phyloP scores from a whole-genome alignment of 2,113 vertebrate species.

The Archilochus colubris region DNA sequence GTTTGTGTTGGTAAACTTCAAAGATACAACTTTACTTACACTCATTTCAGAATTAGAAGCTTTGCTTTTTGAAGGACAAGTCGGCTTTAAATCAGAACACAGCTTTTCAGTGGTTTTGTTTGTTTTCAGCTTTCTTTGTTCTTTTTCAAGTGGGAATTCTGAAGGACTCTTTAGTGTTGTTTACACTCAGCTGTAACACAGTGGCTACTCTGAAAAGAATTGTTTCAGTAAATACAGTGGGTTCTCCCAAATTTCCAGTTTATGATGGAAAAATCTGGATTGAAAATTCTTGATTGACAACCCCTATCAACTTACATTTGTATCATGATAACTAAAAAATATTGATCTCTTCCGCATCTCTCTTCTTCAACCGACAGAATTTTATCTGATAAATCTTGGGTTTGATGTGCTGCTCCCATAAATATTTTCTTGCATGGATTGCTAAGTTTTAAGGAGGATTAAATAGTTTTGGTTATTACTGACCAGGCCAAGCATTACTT shows the following conservation, averaged over 20 bases:
- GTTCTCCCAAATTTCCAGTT: background rate
- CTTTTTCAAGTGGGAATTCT: background rate
- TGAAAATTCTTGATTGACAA: background rate
- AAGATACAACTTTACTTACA: background rate
- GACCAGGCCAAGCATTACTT: constrained; percentile 16
- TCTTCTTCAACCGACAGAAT: background rate
- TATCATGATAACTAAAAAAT: background rate
- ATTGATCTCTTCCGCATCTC: background rate
- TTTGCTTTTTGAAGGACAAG: background rate
- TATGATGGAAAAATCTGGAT: background rate
- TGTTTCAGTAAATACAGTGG: background rate
- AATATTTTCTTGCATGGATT: background rate
- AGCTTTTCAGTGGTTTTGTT: background rate
- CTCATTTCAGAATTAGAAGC: background rate
- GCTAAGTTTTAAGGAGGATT: background rate
- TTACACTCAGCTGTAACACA: background rate
- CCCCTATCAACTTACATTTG: background rate
- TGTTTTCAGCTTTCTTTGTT: background rate
- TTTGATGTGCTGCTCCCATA: background rate
- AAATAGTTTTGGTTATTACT: constrained; percentile 1
- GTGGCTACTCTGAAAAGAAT: background rate
- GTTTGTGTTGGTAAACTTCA: background rate
- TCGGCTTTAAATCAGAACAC: background rate
- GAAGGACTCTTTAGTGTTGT: background rate
- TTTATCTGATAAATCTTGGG: background rate